phyloP scores from a whole-genome alignment of 2,888 invertebrate species.

The Agrochola lota region DNA sequence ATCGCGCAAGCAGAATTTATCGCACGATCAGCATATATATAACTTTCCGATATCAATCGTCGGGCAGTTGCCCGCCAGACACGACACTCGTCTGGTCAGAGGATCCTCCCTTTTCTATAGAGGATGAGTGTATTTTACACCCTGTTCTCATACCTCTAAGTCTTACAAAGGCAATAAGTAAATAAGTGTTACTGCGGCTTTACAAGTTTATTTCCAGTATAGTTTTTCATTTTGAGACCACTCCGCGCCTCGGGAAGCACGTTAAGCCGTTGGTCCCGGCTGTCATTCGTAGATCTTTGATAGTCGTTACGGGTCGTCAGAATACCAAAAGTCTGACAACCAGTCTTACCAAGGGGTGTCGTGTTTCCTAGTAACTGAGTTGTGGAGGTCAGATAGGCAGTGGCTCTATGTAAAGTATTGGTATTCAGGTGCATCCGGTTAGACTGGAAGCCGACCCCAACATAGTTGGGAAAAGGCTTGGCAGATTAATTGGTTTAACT shows the following conservation, averaged over 20 bases:
- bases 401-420: not conserved
- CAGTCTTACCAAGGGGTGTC: not conserved
- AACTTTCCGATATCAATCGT: no score
- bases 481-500: not conserved
- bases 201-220: not conserved
- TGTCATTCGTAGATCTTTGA: not conserved
- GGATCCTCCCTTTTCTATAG: no score
- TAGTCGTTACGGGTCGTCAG: not conserved
- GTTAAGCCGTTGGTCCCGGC: not conserved
- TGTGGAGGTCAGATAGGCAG: not conserved
- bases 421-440: not conserved
- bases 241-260: not conserved
- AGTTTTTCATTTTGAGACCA: not conserved
- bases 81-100: no score
- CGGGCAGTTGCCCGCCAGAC: no score
- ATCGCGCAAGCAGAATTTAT: no score
- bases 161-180: no score
- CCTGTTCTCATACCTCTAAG: no score
- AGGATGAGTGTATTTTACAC: no score
- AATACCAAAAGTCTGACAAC: not conserved
- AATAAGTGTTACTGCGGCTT: not conserved
- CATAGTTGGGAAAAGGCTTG: not conserved
- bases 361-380: not conserved
- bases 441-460: not conserved
- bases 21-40: no score